Evolutionary conservation across 1,140 invertebrate genomes (phyloP), one percentile per base, ranked within the genome.

Genomic region (Lepidurus apus): DNA sequence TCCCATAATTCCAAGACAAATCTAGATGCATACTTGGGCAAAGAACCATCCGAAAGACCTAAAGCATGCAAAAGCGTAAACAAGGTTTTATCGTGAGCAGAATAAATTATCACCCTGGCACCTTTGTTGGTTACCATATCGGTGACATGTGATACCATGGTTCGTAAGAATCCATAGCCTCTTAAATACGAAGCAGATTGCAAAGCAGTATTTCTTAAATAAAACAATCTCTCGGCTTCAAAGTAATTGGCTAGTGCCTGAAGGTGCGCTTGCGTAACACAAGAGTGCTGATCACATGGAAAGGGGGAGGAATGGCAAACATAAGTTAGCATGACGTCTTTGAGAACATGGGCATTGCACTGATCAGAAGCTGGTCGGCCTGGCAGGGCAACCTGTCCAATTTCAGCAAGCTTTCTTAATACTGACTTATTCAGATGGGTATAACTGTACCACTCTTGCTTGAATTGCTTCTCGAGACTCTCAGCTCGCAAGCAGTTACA

Each of bases 271-370:
- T 65, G 53, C 17, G 53, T 65, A 65, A 65, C 53, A 3, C 53
- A 65, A 17, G 13, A 9, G 13, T 65, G 53, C 13, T 65, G 17
- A 17, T 65, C 53, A 21, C 53, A 65, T 1, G 53, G 53, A 17
- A 65, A 65, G 2, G 53, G 53, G 21, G 53, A 9, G 53, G 53
- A 65, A 65, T 65, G 53, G 53, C 53, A 65, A 65, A 65, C 53
- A 9, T 65, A 65, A 65, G 53, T 65, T 21, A 65, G 53, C 21
- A 65, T 17, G 7, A 65, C 21, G 21, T 65, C 53, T 65, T 65
- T 65, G 21, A 65, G 53, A n/a, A 65, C 53, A 21, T 65, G 53
- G 13, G 53, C 53, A 65, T 65, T 65, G 8, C 17, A 65, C 53
- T 65, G 53, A 65, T 65, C 53, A 13, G 53, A 65, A 13, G 53